Conservation (phyloP, 2,113 vertebrate species). For the Dicrurus megarhynchus region DNA sequence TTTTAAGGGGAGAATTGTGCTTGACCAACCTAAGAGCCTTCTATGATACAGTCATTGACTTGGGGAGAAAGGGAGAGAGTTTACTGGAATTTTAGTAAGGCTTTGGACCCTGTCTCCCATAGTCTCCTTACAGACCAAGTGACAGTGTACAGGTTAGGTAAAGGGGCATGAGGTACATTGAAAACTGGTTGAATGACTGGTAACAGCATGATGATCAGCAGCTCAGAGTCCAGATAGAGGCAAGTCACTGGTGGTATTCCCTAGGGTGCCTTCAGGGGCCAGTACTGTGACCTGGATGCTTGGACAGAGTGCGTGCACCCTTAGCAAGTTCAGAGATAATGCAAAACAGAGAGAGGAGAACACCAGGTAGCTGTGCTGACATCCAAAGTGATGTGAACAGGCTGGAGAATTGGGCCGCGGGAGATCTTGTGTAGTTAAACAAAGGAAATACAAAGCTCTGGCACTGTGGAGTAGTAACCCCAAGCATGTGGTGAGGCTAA, state of each 20-base stretch:
- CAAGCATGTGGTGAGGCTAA: background rate
- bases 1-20: background rate
- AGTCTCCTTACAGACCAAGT: background rate
- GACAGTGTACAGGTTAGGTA: too few relatives aligned
- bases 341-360: background rate
- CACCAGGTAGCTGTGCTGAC: background rate
- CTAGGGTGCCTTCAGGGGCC: background rate
- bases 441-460: background rate
- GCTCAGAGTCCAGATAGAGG: background rate
- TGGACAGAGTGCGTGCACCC: background rate
- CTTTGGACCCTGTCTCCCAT: background rate
- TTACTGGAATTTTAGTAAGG: background rate
- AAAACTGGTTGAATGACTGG: fast-evolving
- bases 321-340: background rate
- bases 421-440: background rate
- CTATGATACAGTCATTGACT: background rate
- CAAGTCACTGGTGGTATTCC: background rate
- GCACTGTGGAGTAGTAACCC: background rate
- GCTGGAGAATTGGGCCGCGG: fast-evolving
- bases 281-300: background rate
- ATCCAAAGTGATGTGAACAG: background rate
- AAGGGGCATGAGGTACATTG: background rate
- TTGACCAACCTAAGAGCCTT: background rate
- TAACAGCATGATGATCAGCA: background rate
- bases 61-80: background rate